Base-by-base conservation (phyloP, 1,140 invertebrate species). In the Drosophila orosa region DNA sequence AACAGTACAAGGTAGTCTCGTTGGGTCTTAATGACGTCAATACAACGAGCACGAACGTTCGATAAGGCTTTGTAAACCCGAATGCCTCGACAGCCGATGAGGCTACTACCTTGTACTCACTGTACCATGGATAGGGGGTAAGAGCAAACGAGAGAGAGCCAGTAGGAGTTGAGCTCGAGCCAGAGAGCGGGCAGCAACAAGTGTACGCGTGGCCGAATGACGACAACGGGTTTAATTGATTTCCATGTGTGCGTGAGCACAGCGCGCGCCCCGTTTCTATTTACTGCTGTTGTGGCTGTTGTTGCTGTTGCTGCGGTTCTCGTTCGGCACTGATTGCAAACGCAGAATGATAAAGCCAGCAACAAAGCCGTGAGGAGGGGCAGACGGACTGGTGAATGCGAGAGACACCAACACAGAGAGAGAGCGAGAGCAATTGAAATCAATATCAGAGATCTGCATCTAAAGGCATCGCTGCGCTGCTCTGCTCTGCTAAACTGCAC, bases 211-310 rank as follows among this genome's bases (percentile, higher is more conserved):
- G 83, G 83, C 83, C 55, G 71, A 66, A 74, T 81, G 83, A 81
- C 78, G 82, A 87, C 83, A 85, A 85, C 82, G 81, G 81, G 83
- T 86, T 86, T 87, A 86, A 86, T 86, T 87, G 83, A 86, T 75
- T 75, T 75, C 62, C 44, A 58, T 86, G 74, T 87, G 45, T 85
- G 61, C 71, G 83, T 87, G 66, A 87, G 71, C 62, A 52, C 52
- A 75, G 71, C 67, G 68, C 63, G 68, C 74, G 63, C 81, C 58
- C 60, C 33, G 40, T 61, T 54, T 67, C 45, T 58, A 29, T 73
- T 63, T 67, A 61, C 40, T 35, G 57, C 24, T 35, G n/a, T 42
- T 67, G 31, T 67, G 37, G 19, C 37, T 48, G n/a, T 35, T 71
- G 33, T 57, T 50, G 50, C 48, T 59, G 17, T 17, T 33, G 48